Evolutionary conservation across 1,140 invertebrate species (phyloP).

Genomic region (Pseudomyrmex dendroicus): DNA sequence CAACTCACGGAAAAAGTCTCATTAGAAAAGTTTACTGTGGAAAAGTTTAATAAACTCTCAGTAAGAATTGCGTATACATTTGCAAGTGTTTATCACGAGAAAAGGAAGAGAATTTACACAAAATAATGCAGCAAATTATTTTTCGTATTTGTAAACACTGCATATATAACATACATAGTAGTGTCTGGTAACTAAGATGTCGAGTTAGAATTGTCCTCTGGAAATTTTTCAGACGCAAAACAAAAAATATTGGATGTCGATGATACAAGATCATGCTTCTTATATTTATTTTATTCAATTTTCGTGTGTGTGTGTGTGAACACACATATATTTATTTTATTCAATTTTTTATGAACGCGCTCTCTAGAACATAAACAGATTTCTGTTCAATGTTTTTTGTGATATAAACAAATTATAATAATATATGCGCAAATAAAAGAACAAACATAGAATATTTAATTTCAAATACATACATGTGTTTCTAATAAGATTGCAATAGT

Average conservation of each 20-base stretch:
- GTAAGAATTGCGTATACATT: slow-evolving; percentile 6
- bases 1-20: slow-evolving; percentile 9
- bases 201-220: neutral
- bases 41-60: slow-evolving; percentile 44
- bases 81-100: neutral
- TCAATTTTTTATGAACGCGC: neutral
- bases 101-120: too few species aligned
- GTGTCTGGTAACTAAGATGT: slow-evolving; percentile 2
- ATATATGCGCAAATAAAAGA: neutral
- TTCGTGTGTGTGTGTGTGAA: neutral
- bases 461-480: neutral
- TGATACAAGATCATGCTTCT: neutral
- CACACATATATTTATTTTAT: neutral
- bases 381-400: neutral
- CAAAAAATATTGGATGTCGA: neutral
- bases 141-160: neutral
- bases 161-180: too few species aligned
- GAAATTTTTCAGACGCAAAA: neutral
- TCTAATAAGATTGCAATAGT: too few species aligned
- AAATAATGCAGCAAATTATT: slow-evolving; percentile 12
- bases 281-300: neutral
- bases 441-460: neutral
- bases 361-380: neutral
- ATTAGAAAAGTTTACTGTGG: neutral
- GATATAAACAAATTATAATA: neutral